Evolutionary conservation across 2,888 invertebrate species (phyloP), one percentile per base, ranked within the genome.

Genomic region (Malacosoma neustria): DNA sequence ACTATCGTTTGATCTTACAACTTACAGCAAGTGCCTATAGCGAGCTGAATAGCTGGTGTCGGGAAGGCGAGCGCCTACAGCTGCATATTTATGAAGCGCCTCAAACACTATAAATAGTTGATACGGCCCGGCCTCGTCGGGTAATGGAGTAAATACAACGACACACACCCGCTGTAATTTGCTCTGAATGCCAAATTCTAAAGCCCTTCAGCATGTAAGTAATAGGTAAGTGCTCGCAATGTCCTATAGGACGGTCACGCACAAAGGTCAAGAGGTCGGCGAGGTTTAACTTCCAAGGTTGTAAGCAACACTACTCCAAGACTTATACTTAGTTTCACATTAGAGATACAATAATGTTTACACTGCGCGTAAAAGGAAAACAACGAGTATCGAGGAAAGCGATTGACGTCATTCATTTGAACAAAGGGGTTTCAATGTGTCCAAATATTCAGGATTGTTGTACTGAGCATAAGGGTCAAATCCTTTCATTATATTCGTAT

Each of bases 21-120:
- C 7, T 7, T 22, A 7, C 7, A 22, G 6, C 22, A 50, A 44
- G 43, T 47, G 46, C 55, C 61, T 52, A 55, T 50, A 48, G 43
- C 47, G 49, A 45, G 63, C 72, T 85, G 84, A 85, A 85, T 84
- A 73, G 84, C 81, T 81, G 73, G 82, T 85, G 85, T 84, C 80
- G 81, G 77, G 72, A 81, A 84, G 84, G 82, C 81, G 84, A 74
- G 79, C 79, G 82, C 84, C 84, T 85, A 84, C 81, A 70, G 64
- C 71, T 86, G 86, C 86, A 87, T 87, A 87, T 87, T 86, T 86
- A 87, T 87, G 85, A 87, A 84, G 75, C 74, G 69, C 72, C 81
- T 81, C 84, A 85, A 85, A 85, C 85, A 85, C 85, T 77, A 85
- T 85, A 85, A 85, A 85, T 85, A 85, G 72, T 84, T 85, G 81